Percentiles rank a stretch among this genome's conserved stretches.
phyloP scores from a whole-genome alignment of 2,888 invertebrate species.

The Hedychridium roseum region DNA sequence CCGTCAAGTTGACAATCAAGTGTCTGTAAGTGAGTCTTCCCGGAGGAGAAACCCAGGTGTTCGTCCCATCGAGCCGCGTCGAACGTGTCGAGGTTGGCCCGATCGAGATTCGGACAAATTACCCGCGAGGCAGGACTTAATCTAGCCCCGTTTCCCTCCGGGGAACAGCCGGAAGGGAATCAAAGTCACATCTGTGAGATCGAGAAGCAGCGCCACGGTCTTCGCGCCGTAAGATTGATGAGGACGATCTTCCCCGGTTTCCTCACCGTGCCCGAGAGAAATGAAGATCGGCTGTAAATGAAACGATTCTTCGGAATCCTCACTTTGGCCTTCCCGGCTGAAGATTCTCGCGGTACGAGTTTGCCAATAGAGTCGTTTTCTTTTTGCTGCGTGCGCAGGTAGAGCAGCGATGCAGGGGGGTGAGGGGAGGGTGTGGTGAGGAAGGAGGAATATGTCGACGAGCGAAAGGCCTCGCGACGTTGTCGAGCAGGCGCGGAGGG shows the following conservation, averaged over 20 bases:
- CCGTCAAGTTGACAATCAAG: no score
- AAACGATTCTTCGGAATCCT: not conserved
- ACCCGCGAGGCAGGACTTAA: slow-evolving; percentile 54
- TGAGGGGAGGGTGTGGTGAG: no score
- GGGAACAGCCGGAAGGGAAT: slow-evolving; percentile 57
- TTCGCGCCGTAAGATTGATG: slow-evolving; percentile 59
- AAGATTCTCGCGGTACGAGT: no score
- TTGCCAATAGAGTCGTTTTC: no score
- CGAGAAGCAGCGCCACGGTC: slow-evolving; percentile 49
- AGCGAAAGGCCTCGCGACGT: no score
- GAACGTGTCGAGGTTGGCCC: slow-evolving; percentile 33
- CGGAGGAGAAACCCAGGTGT: slow-evolving; percentile 43
- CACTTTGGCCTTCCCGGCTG: no score
- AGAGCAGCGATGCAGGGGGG: no score
- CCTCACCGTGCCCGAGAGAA: not conserved
- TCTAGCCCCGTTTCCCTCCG: slow-evolving; percentile 55
- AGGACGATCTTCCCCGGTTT: slow-evolving; percentile 28
- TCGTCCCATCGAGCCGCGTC: slow-evolving; percentile 23
- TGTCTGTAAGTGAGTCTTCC: not conserved
- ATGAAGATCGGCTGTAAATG: slow-evolving; percentile 3
- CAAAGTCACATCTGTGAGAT: slow-evolving; percentile 64
- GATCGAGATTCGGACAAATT: slow-evolving; percentile 49
- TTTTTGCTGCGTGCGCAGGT: no score
- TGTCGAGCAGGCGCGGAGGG: slow-evolving; percentile 23
- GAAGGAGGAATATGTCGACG: no score